Percentiles rank a stretch among this genome's conserved stretches.
Evolutionary conservation across 2,888 invertebrate genomes (phyloP).

Genomic region (Protodeltote pygarga): DNA sequence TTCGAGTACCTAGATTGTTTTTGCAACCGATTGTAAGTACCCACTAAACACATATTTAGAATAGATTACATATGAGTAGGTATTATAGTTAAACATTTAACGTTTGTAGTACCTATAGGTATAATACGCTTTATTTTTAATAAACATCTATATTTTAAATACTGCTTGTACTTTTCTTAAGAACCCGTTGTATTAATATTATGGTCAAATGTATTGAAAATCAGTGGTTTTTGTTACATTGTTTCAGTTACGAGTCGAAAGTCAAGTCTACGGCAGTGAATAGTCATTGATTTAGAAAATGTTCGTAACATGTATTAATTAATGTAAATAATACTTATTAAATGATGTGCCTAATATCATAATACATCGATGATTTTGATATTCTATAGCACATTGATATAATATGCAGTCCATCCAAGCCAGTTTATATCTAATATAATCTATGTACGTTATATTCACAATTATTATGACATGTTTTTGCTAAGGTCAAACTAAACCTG

Average conservation of each 20-base stretch:
- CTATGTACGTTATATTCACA: no score
- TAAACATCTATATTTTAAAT: constrained; percentile 14
- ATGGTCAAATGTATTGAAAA: constrained; percentile 24
- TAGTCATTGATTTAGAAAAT: constrained; percentile 3
- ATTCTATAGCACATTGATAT: not conserved
- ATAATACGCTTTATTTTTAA: constrained; percentile 7
- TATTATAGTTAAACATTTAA: constrained; percentile 29
- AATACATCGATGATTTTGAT: not conserved
- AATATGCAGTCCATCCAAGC: no score
- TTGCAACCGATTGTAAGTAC: constrained; percentile 23
- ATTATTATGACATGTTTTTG: no score
- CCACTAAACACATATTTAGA: no score
- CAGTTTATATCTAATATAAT: no score
- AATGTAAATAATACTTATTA: not conserved
- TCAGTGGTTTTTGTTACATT: constrained; percentile 37
- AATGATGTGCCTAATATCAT: not conserved
- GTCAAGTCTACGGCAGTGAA: constrained; percentile 42
- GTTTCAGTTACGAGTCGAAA: constrained; percentile 28
- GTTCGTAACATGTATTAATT: not conserved
- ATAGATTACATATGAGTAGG: no score
- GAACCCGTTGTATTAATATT: constrained; percentile 8
- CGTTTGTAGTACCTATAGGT: constrained; percentile 15
- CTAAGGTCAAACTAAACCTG: no score
- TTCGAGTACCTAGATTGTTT: constrained; percentile 5
- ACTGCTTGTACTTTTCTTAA: constrained; percentile 31